phyloP scores from a whole-genome alignment of 2,888 invertebrate species.

The Amblyjoppa proteus region DNA sequence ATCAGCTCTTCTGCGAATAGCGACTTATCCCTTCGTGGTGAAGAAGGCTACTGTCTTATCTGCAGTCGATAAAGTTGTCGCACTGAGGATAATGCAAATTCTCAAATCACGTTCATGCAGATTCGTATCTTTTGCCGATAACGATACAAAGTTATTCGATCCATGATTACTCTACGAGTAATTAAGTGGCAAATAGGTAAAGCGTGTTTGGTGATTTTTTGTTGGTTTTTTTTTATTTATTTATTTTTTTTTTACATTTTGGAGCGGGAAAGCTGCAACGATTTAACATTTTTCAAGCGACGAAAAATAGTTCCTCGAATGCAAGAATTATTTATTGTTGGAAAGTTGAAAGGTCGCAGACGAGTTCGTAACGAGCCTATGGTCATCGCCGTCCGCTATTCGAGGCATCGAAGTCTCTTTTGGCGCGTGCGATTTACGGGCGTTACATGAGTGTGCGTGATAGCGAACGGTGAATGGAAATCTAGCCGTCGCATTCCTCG shows the following conservation, averaged over 20 bases:
- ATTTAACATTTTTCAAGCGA: neutral
- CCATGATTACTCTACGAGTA: neutral
- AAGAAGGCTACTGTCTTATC: slow-evolving; percentile 2
- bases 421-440: slow-evolving; percentile 19
- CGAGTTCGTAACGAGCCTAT: neutral
- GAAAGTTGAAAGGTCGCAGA: slow-evolving; percentile 10
- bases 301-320: neutral
- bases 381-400: slow-evolving; percentile 25
- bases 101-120: neutral
- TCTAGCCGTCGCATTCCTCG: slow-evolving; percentile 71
- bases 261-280: neutral
- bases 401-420: slow-evolving; percentile 38
- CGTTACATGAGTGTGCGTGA: slow-evolving; percentile 30
- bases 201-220: neutral
- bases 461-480: slow-evolving; percentile 74
- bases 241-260: neutral
- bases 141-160: neutral
- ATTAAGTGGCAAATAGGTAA: neutral
- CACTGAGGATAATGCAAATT: neutral
- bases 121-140: slow-evolving; percentile 11
- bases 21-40: neutral
- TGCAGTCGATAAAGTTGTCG: neutral
- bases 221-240: neutral
- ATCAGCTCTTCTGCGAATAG: neutral
- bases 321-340: neutral